phyloP scores from a whole-genome alignment of 2,113 vertebrate genomes.

The Vulpes vulpes region DNA sequence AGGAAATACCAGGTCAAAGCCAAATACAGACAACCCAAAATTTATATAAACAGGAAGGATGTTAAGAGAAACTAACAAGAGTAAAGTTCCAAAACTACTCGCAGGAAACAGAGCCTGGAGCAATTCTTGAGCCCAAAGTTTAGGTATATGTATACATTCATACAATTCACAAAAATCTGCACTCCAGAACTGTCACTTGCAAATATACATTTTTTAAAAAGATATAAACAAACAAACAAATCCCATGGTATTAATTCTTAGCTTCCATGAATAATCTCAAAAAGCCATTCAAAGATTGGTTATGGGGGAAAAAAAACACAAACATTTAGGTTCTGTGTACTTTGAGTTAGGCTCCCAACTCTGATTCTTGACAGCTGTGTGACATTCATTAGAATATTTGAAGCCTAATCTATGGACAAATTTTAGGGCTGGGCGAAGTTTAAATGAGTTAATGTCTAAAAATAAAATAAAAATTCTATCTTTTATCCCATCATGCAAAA shows the following conservation, averaged over 20 bases:
- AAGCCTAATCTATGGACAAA: constrained; percentile 38
- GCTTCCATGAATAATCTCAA: background rate
- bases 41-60: constrained; percentile 60
- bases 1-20: constrained; percentile 35
- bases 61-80: constrained; percentile 35
- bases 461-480: constrained; percentile 33
- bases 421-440: background rate
- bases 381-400: background rate
- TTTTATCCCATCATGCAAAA: background rate
- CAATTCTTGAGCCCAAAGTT: background rate
- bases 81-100: background rate
- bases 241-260: constrained; percentile 18
- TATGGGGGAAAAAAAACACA: background rate
- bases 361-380: background rate
- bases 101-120: background rate
- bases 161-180: background rate
- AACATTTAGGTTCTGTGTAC: background rate
- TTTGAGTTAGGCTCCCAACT: background rate
- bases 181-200: constrained; percentile 1
- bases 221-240: background rate
- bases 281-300: background rate
- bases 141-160: background rate
- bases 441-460: constrained; percentile 42
- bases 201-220: constrained; percentile 5
- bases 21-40: constrained; percentile 44